Evolutionary conservation across 1,140 invertebrate species (phyloP).

Genomic region (Drosophila sturtevanti): DNA sequence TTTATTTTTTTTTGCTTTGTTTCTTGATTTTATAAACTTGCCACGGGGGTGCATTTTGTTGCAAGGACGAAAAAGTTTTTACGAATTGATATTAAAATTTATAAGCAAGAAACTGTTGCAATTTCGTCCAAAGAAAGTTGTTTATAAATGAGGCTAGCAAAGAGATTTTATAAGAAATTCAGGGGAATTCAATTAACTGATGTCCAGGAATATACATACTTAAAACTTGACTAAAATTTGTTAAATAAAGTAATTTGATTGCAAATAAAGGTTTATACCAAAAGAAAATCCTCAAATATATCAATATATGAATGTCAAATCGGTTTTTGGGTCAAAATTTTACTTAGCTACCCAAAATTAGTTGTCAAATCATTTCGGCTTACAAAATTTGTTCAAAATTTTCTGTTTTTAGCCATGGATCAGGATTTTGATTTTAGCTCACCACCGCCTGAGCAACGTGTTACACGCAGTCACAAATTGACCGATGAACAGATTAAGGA

Average conservation of each 20-base stretch:
- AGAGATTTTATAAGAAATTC: not conserved
- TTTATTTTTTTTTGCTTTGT: not conserved
- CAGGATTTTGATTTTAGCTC: slow-evolving; percentile 45
- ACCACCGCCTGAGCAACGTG: slow-evolving; percentile 56
- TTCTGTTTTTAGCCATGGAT: slow-evolving; percentile 38
- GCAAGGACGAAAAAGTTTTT: slow-evolving; percentile 34
- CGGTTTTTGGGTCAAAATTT: not conserved
- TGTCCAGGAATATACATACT: not conserved
- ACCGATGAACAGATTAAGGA: slow-evolving; percentile 44
- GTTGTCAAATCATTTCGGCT: not conserved
- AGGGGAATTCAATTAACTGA: not conserved
- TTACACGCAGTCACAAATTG: slow-evolving; percentile 35
- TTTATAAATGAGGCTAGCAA: not conserved
- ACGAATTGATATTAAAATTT: slow-evolving; percentile 50
- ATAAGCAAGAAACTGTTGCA: slow-evolving; percentile 23
- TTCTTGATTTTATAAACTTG: slow-evolving; percentile 44
- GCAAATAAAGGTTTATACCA: too few species aligned
- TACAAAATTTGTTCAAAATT: not conserved
- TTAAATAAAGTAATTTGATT: too few species aligned
- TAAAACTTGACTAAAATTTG: too few species aligned
- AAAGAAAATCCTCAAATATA: too few species aligned
- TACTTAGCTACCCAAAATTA: not conserved
- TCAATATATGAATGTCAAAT: too few species aligned
- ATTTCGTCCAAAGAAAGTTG: slow-evolving; percentile 37
- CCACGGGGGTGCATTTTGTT: slow-evolving; percentile 51